A percentile compares a stretch with the other conserved stretches of the same genome.
Conservation (phyloP, 2,797 vertebrate species). For the Siniperca scherzeri region DNA sequence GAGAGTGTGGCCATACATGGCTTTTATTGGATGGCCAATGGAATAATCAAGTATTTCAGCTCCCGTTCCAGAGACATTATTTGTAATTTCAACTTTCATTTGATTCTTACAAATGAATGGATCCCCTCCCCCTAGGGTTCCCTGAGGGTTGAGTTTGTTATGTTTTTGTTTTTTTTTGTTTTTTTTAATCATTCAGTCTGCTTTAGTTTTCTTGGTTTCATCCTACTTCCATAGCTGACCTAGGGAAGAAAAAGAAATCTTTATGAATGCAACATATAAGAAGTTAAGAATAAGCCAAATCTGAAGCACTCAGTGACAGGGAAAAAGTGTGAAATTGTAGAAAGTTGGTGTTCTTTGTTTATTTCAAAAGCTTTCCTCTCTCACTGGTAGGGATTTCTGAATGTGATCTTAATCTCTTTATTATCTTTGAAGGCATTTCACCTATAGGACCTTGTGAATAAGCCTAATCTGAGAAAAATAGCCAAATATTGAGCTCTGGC, state of each 20-base stretch:
- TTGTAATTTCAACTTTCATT: conserved; percentile 65
- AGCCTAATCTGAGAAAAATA: conserved; percentile 74
- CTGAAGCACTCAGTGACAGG: conserved; percentile 36
- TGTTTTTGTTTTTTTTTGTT: neutral
- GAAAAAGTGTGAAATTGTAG: conserved; percentile 57
- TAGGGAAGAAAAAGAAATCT: conserved; percentile 1
- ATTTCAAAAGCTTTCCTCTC: conserved; percentile 69
- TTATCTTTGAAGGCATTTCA: conserved; percentile 81
- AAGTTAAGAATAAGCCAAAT: conserved; percentile 72
- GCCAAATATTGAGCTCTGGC: conserved; percentile 77
- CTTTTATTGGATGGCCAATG: conserved; percentile 62
- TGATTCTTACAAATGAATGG: conserved; percentile 29
- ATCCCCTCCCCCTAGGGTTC: neutral
- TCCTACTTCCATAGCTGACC: conserved; percentile 53
- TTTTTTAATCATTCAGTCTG: conserved; percentile 16
- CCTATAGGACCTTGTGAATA: conserved; percentile 79
- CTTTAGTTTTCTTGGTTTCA: conserved; percentile 15
- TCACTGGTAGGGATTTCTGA: conserved; percentile 73
- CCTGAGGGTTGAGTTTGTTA: too few relatives aligned
- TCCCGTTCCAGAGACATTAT: conserved; percentile 38
- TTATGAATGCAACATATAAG: conserved; percentile 60
- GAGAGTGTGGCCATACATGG: conserved; percentile 13
- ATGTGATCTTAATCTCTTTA: conserved; percentile 78
- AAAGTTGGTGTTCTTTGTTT: conserved; percentile 76
- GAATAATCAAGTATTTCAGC: conserved; percentile 57